A percentile compares a stretch with the other conserved stretches of the same genome.
phyloP scores from a whole-genome alignment of 2,888 invertebrate species.

The Hanleya hanleyi region DNA sequence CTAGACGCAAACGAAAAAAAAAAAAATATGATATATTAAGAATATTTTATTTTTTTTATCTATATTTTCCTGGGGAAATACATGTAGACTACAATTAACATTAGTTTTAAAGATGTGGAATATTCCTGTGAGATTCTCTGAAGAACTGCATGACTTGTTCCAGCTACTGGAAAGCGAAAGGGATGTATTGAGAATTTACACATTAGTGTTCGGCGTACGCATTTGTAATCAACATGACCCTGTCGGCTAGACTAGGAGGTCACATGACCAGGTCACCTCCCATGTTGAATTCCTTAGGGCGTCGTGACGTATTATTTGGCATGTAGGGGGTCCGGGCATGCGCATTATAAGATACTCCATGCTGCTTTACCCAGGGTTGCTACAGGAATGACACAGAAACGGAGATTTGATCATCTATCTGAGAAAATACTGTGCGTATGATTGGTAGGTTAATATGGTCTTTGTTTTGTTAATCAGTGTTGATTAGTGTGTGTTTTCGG shows the following conservation, averaged over 20 bases:
- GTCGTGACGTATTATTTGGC: constrained; percentile 50
- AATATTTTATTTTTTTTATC: background rate
- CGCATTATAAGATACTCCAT: constrained; percentile 19
- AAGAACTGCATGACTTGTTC: background rate
- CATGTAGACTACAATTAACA: too few species aligned
- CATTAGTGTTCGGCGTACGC: background rate
- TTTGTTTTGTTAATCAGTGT: too few species aligned
- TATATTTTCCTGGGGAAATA: too few species aligned
- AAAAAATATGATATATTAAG: background rate
- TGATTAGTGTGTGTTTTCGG: too few species aligned
- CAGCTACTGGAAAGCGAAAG: background rate
- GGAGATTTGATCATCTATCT: too few species aligned
- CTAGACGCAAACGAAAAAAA: background rate
- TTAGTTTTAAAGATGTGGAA: too few species aligned
- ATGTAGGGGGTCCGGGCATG: constrained; percentile 55
- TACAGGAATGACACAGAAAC: too few species aligned
- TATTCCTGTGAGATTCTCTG: too few species aligned
- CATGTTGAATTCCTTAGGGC: constrained; percentile 11
- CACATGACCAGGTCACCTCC: constrained; percentile 14
- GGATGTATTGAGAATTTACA: background rate
- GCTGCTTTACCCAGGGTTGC: too few species aligned
- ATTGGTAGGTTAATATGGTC: too few species aligned
- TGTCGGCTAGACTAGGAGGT: constrained; percentile 3
- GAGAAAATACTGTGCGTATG: too few species aligned
- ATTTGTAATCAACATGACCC: background rate